phyloP scores from a whole-genome alignment of 2,888 invertebrate species.

The Poecilobothrus nobilitatus region DNA sequence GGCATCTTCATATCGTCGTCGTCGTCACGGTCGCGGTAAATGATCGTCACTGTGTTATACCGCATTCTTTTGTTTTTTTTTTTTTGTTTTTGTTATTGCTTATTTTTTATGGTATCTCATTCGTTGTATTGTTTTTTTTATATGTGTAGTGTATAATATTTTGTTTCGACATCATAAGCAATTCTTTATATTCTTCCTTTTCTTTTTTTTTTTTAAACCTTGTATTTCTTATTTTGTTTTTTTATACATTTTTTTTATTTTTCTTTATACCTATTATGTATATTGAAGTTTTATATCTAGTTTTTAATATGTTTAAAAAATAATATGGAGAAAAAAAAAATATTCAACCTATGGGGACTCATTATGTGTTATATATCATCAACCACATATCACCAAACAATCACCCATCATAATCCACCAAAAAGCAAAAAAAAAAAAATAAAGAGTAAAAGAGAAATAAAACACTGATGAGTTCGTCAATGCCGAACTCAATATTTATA shows the following conservation, averaged over 20 bases:
- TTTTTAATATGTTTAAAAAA: not conserved
- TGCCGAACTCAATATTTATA: no score
- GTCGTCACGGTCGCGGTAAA: conserved; percentile 5
- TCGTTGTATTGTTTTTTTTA: no score
- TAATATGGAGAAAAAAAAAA: not conserved
- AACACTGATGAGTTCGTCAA: no score
- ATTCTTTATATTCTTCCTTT: not conserved
- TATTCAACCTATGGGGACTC: not conserved
- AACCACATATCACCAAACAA: conserved; percentile 1
- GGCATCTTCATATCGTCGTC: not conserved
- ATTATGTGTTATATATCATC: conserved; percentile 6
- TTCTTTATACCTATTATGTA: not conserved
- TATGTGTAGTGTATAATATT: no score
- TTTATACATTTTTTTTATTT: not conserved
- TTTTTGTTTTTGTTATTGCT: no score
- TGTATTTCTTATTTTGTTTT: not conserved
- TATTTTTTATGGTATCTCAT: no score
- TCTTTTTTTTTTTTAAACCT: not conserved
- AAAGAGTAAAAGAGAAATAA: no score
- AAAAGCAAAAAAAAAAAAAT: no score
- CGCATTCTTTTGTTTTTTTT: not conserved
- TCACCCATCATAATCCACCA: not conserved
- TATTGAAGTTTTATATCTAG: no score
- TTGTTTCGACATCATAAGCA: not conserved
- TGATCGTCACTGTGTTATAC: not conserved